Evolutionary conservation across 2,888 invertebrate genomes (phyloP).

Genomic region (Clusia tigrina): DNA sequence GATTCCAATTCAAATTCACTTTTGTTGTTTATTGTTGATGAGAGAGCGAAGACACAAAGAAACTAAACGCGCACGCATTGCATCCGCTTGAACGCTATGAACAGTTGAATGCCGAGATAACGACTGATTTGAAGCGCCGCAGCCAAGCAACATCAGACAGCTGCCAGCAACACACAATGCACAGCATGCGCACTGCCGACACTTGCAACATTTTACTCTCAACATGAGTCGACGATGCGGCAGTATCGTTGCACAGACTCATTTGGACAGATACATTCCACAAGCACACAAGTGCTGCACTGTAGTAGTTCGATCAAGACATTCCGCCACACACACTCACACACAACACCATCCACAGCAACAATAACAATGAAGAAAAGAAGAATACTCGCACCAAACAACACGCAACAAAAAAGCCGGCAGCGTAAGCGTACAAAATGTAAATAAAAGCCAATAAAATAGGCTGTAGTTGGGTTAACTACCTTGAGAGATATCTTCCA

Average conservation of each 20-base stretch:
- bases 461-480: too few relatives aligned
- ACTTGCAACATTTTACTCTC: too few relatives aligned
- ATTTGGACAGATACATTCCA: background rate
- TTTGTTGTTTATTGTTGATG: background rate
- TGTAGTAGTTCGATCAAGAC: too few relatives aligned
- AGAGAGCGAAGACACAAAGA: background rate
- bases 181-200: background rate
- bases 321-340: background rate
- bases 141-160: background rate
- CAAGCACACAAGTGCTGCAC: background rate
- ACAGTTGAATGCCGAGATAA: constrained; percentile 44
- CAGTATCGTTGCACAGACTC: background rate
- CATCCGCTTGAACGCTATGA: constrained; percentile 26
- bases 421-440: background rate
- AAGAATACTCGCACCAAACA: too few relatives aligned
- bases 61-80: background rate
- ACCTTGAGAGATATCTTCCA: too few relatives aligned
- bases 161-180: background rate
- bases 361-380: background rate
- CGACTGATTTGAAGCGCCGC: constrained; percentile 35
- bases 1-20: background rate
- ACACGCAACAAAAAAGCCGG: background rate
- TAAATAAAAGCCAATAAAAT: too few relatives aligned
- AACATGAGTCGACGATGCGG: too few relatives aligned
- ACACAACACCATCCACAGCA: background rate